Evolutionary conservation across 2,888 invertebrate genomes (phyloP), one percentile per base, ranked within the genome.

Genomic region (Syritta pipiens): DNA sequence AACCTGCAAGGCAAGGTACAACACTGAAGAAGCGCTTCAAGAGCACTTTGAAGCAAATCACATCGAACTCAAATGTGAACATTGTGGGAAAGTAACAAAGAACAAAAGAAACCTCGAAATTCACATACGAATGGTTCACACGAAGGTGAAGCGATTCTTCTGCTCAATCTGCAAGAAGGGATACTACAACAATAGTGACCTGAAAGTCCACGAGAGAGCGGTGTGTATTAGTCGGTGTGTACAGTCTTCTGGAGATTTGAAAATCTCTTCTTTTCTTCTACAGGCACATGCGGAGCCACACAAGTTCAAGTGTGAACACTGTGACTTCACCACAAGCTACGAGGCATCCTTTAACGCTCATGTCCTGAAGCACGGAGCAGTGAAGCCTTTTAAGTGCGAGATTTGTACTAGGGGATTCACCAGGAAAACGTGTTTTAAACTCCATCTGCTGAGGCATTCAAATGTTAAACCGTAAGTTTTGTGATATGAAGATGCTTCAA

Each of bases 151-250:
- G 19, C 85, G 88, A 1, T 88, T 84, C 55, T 81, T 84, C 51
- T 88, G 88, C 48, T 37, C 79, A n/a, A 59, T 83, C 12, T 88
- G 88, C 20, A 26, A 85, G 0, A 87, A 87, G 46, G 88, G 88
- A 0, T 88, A 86, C 71, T 88, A 84, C 81, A 85, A 87, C 68
- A 85, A 85, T 10, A 86, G 86, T 53, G 88, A 88, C 83, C 83
- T 83, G 74, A 83, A 85, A 24, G 82, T 83, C 4, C 88, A 88
- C 59, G 85, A 85, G 17, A 83, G 81, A 53, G 65, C 82, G 62
- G 84, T 84, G 82, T 71, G 55, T 81, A 42, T 28, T 0, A n/a
- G 7, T 5, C 9, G n/a, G 4, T 22, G n/a, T 46, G 20, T 3
- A 22, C 17, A 46, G 4, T 32, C 19, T 19, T 42, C 35, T n/a